Evolutionary conservation across 2,888 invertebrate genomes (phyloP).

Genomic region (Agrilus biguttatus): DNA sequence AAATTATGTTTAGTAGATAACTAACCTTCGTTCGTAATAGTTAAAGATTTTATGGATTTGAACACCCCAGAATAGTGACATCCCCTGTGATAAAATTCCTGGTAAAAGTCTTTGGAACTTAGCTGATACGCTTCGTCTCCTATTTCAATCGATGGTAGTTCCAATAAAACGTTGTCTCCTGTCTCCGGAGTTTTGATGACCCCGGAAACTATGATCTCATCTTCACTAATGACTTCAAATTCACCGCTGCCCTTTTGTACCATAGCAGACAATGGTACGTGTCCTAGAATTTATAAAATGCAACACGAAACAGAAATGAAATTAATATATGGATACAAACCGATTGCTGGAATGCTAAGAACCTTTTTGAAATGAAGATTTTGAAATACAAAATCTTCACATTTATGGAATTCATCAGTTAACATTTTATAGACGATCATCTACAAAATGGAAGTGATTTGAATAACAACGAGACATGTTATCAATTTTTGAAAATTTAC

Average conservation of each 20-base stretch:
- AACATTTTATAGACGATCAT: constrained; percentile 18
- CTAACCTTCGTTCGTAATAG: constrained; percentile 24
- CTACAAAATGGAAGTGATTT: constrained; percentile 11
- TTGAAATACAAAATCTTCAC: constrained; percentile 24
- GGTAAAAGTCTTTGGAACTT: constrained; percentile 51
- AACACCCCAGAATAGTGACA: constrained; percentile 35
- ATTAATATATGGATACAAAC: constrained; percentile 10
- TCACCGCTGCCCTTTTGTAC: constrained; percentile 28
- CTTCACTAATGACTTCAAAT: constrained; percentile 34
- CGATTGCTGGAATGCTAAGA: constrained; percentile 22
- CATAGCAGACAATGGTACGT: constrained; percentile 28
- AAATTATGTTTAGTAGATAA: background rate
- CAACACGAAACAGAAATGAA: background rate
- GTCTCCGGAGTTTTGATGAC: constrained; percentile 44
- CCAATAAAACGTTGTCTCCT: constrained; percentile 38
- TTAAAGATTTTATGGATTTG: constrained; percentile 21
- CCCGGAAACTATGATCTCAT: constrained; percentile 56
- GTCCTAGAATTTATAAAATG: constrained; percentile 12
- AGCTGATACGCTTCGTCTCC: constrained; percentile 35
- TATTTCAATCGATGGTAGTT: constrained; percentile 30
- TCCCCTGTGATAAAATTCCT: constrained; percentile 54
- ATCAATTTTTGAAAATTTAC: constrained; percentile 13
- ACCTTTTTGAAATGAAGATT: constrained; percentile 25
- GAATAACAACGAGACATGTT: background rate
- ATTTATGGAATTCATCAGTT: constrained; percentile 14